Evolutionary conservation across 2,113 vertebrate species (phyloP).

Genomic region (Chamaea fasciata): DNA sequence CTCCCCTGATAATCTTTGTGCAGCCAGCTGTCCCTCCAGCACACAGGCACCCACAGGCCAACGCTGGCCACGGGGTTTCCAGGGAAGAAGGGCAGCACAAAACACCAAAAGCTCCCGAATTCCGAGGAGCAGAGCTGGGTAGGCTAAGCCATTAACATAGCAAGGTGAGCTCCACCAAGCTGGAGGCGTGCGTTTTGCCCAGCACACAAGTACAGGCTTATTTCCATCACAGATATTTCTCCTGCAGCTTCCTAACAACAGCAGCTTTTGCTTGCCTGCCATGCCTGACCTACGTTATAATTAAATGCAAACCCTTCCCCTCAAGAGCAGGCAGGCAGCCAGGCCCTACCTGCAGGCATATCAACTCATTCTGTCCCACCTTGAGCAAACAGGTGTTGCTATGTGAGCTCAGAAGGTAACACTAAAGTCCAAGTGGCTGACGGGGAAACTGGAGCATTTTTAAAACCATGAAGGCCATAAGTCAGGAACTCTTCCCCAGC

Average conservation of each 20-base stretch:
- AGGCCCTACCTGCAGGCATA: slow-evolving; percentile 40
- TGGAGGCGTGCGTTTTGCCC: background rate
- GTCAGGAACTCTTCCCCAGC: background rate
- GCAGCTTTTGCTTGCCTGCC: background rate
- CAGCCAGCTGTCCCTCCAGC: background rate
- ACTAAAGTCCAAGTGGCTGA: background rate
- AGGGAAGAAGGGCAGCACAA: background rate
- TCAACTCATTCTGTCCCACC: slow-evolving; percentile 49
- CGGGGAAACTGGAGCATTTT: background rate
- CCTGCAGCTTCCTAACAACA: background rate
- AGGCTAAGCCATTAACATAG: rapidly evolving
- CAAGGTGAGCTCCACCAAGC: background rate
- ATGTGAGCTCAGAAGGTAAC: slow-evolving; percentile 7
- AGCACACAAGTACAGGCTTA: background rate
- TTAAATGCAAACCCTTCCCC: slow-evolving; percentile 2
- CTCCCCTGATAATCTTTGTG: background rate
- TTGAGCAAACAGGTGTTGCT: slow-evolving; percentile 72
- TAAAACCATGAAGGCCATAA: background rate
- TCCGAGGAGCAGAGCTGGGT: background rate
- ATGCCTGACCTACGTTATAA: background rate
- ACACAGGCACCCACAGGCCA: background rate
- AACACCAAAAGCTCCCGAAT: background rate
- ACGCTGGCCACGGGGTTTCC: background rate
- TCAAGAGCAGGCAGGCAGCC: slow-evolving; percentile 1
- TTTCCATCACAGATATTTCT: background rate